Evolutionary conservation across 2,797 vertebrate species (phyloP).

Genomic region (Coendou prehensilis): DNA sequence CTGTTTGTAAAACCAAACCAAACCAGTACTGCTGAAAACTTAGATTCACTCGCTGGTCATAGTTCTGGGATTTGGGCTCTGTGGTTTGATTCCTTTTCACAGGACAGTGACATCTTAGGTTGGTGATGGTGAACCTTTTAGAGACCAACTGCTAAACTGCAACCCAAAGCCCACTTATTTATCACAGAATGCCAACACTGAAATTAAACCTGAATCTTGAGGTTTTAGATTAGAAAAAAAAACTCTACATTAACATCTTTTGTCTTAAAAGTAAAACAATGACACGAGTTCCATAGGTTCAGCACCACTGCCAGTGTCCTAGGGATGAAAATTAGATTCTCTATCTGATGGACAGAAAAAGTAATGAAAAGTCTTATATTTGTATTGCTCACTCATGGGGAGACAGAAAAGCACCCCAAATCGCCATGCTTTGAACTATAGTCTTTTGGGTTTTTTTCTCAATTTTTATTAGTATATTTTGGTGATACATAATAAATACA

Average conservation of each 20-base stretch:
- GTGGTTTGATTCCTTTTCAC: not conserved
- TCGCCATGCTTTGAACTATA: not conserved
- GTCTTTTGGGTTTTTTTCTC: not conserved
- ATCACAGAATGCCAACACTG: not conserved
- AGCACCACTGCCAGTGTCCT: not conserved
- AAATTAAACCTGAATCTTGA: not conserved
- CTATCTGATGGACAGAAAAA: not conserved
- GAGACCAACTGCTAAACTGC: not conserved
- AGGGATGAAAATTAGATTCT: too few species aligned
- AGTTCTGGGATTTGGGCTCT: not conserved
- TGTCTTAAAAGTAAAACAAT: not conserved
- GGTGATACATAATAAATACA: not conserved
- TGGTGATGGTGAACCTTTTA: not conserved
- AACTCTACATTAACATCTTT: not conserved
- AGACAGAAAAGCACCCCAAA: not conserved
- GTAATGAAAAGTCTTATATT: not conserved
- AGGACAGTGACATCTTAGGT: not conserved
- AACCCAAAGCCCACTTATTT: not conserved
- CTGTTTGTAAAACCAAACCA: conserved; percentile 10
- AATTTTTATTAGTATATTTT: not conserved
- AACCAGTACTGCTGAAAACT: not conserved
- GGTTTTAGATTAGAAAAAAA: not conserved
- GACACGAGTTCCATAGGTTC: accelerated
- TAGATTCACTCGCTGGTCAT: too few species aligned
- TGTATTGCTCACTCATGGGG: not conserved